Conservation (phyloP, 2,797 vertebrate species). For the Lepus oiostolus region DNA sequence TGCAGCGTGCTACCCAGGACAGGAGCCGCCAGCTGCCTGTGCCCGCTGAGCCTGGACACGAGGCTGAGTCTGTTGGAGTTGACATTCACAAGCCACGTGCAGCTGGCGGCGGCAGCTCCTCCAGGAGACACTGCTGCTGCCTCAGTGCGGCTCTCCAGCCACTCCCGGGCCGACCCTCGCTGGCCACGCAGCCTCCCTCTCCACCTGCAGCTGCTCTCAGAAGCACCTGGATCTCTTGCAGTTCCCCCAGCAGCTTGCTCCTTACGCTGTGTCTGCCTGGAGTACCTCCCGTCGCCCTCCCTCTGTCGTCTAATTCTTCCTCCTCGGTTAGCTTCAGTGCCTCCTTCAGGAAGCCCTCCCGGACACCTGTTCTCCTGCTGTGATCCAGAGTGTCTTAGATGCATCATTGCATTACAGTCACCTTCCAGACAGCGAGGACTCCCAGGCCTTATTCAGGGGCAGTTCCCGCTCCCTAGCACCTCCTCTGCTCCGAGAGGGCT, state of each 20-base stretch:
- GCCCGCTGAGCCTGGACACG: slow-evolving; percentile 12
- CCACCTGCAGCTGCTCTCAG: not conserved
- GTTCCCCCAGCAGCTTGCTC: not conserved
- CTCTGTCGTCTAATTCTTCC: slow-evolving; percentile 10
- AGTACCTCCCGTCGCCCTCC: not conserved
- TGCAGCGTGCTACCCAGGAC: not conserved
- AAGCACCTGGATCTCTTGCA: not conserved
- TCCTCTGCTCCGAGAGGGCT: not conserved
- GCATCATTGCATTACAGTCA: not conserved
- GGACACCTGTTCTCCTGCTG: not conserved
- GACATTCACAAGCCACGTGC: not conserved
- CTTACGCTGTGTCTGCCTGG: not conserved
- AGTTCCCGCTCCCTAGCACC: not conserved
- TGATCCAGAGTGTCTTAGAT: not conserved
- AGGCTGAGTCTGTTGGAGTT: not conserved
- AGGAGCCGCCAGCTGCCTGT: not conserved
- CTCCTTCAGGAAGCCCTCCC: not conserved
- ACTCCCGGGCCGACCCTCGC: not conserved
- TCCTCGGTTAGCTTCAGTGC: not conserved
- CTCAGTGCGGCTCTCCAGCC: not conserved
- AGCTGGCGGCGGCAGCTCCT: not conserved
- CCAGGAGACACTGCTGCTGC: not conserved
- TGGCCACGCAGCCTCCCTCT: not conserved
- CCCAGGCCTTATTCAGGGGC: not conserved
- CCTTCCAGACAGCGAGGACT: not conserved